Evolutionary conservation across 1,140 invertebrate genomes (phyloP).

Genomic region (Diorhabda elongata): DNA sequence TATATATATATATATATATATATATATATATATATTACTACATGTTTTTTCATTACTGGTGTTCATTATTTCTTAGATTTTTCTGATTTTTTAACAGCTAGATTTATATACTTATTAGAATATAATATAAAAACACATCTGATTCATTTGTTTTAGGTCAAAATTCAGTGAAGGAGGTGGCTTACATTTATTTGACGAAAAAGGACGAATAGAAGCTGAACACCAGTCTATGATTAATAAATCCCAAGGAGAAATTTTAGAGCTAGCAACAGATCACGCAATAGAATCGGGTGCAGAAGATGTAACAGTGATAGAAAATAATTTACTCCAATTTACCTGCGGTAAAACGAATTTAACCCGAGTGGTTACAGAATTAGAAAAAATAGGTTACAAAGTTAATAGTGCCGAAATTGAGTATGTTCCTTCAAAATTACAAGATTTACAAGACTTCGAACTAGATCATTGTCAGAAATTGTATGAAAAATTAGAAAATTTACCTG

Average conservation of each 20-base stretch:
- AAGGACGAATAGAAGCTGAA: constrained; percentile 52
- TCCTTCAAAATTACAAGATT: constrained; percentile 42
- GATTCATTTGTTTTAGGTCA: constrained; percentile 30
- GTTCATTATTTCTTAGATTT: no score
- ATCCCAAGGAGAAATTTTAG: constrained; percentile 43
- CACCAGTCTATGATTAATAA: constrained; percentile 28
- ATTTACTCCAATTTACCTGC: constrained; percentile 49
- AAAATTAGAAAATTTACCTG: constrained; percentile 47
- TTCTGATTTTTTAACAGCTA: not conserved
- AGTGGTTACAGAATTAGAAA: constrained; percentile 45
- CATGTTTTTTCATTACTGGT: no score
- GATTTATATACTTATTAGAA: not conserved
- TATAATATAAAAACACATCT: not conserved
- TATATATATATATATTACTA: no score
- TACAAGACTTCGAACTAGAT: constrained; percentile 49
- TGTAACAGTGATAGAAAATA: constrained; percentile 50
- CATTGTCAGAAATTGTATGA: constrained; percentile 29
- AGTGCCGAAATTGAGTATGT: constrained; percentile 50
- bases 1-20: no score
- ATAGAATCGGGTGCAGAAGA: constrained; percentile 61
- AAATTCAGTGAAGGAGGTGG: constrained; percentile 39
- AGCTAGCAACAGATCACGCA: constrained; percentile 59
- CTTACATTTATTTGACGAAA: constrained; percentile 51
- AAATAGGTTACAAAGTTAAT: constrained; percentile 49
- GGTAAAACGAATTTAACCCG: constrained; percentile 38